These are phyloP conservation scores for Xiphorhynchus elegans DNA, from an alignment of 2,113 vertebrate species.

Conservation along the genomic window DNA sequence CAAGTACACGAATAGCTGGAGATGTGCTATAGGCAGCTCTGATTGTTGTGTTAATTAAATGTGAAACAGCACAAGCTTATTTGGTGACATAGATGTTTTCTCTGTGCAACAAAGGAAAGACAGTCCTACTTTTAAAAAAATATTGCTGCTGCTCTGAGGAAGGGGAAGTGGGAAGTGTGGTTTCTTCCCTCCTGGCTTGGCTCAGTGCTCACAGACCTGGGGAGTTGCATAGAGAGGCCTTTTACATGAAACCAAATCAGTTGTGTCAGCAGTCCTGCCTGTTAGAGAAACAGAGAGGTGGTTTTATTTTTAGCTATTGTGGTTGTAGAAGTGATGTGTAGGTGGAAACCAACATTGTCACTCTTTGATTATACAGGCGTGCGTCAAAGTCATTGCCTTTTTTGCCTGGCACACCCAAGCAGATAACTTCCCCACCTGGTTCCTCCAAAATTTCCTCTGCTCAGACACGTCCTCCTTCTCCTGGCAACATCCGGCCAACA, in stretches of 20 bases:
- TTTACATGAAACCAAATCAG: neutral
- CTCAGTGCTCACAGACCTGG: neutral
- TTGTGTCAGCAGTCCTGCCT: neutral
- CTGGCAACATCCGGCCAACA: slow-evolving; percentile 88
- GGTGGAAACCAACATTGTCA: neutral
- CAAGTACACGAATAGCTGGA: neutral
- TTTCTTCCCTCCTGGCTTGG: neutral
- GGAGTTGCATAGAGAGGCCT: neutral
- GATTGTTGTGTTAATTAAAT: neutral
- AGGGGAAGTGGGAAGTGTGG: neutral
- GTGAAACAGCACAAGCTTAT: neutral
- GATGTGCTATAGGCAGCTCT: neutral
- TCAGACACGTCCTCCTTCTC: slow-evolving; percentile 74
- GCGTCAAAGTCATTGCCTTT: slow-evolving; percentile 76
- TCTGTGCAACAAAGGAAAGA: neutral
- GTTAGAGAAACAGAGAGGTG: neutral
- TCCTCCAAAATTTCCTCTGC: slow-evolving; percentile 69
- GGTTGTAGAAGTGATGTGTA: neutral
- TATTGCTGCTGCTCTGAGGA: neutral
- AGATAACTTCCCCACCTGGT: slow-evolving; percentile 74
- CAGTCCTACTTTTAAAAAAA: neutral
- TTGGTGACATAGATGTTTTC: neutral
- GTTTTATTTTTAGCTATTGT: neutral
- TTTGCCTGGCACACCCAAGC: slow-evolving; percentile 82
- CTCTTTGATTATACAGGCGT: slow-evolving; percentile 67